Base-by-base conservation (phyloP, 2,888 invertebrate species). In the Heterodera filipjevi region DNA sequence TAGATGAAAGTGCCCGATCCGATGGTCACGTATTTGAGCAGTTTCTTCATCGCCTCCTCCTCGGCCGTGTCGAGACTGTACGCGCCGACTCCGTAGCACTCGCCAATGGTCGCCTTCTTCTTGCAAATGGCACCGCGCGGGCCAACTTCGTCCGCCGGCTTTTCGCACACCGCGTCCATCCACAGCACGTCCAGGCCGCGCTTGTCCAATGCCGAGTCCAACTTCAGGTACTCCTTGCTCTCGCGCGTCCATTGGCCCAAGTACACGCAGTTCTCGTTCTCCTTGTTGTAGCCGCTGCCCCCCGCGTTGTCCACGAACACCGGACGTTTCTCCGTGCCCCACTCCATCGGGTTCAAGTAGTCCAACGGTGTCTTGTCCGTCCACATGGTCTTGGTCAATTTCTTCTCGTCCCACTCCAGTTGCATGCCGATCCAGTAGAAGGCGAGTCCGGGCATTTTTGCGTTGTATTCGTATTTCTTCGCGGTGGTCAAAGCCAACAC, bases 321-420 rank as follows among this genome's bases (percentile, higher is more conserved):
- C 59, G 59, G 59, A 1, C 59, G n/a, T 12, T 59, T 59, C 10
- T 59, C 27, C 10, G 59, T 59, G n/a, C 59, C 59, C 59, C 59
- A 59, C 59, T 59, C 59, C 59, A 12, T 59, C 59, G 59, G 59
- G 59, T 8, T 59, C 59, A 59, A 59, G 59, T 59, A 59, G 59
- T 59, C 59, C 59, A 59, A 8, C 59, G 59, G 59, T 27, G 19
- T 59, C 22, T 8, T 22, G 27, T 27, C 59, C 27, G 59, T n/a
- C 59, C 59, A 59, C 8, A n/a, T 59, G 19, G 22, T 27, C 27
- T 59, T 59, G 8, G 6, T 22, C 27, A 59, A 12, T 12, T 59
- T 59, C 59, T 59, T 59, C 8, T 59, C 59, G 10, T 59, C 27
- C 59, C 59, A 59, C 27, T 59, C 59, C 59, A 59, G 27, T 12